phyloP scores from a whole-genome alignment of 2,113 vertebrate species.

The Phocoena phocoena region DNA sequence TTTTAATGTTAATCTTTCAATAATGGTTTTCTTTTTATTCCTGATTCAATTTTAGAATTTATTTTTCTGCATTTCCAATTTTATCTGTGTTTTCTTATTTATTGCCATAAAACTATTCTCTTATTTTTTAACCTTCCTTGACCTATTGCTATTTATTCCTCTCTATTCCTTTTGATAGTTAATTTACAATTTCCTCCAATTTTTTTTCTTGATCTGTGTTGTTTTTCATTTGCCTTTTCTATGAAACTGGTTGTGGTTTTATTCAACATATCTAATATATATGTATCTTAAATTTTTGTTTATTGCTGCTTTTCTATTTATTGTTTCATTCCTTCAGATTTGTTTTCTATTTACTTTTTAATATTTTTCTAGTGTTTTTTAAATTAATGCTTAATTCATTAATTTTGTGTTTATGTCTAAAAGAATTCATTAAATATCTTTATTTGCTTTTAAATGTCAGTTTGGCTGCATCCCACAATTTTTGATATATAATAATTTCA shows the following conservation, averaged over 20 bases:
- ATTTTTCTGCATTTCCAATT: not conserved
- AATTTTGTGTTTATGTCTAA: not conserved
- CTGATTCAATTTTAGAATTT: not conserved
- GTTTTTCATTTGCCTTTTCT: not conserved
- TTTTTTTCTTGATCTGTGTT: not conserved
- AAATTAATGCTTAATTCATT: not conserved
- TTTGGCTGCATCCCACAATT: not conserved
- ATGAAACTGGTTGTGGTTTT: not conserved
- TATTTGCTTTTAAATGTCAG: conserved; percentile 18
- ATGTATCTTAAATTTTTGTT: not conserved
- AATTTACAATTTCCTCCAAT: not conserved
- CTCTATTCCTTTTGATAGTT: not conserved
- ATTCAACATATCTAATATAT: not conserved
- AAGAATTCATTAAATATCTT: not conserved
- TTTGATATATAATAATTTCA: conserved; percentile 1
- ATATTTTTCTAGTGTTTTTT: not conserved
- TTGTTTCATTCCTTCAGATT: not conserved
- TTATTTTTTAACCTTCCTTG: not conserved
- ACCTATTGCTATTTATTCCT: not conserved
- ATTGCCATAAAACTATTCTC: not conserved
- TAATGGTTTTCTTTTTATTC: not conserved
- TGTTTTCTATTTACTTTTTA: conserved; percentile 7
- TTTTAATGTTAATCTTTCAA: not conserved
- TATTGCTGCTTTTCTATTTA: not conserved
- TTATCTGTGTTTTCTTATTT: not conserved